Conservation (phyloP, 1,140 invertebrate species). For the Thalassaphorura encarpata region DNA sequence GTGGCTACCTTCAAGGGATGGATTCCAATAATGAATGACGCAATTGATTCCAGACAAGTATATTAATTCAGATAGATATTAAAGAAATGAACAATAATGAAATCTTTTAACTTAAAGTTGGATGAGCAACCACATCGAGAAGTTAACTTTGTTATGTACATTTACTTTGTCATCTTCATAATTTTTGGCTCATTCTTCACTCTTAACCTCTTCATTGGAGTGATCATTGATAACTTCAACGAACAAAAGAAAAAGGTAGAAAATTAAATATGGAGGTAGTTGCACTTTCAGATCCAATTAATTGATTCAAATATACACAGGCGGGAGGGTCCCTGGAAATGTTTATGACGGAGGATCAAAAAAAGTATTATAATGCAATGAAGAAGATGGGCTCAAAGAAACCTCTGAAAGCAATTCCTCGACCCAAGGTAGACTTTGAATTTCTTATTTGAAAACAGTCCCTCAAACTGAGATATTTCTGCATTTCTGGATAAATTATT, state of each 20-base stretch:
- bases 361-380: constrained; percentile 99
- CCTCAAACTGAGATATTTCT: too few relatives aligned
- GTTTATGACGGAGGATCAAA: constrained; percentile 99
- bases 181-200: constrained; percentile 97
- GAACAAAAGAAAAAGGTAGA: constrained; percentile 91
- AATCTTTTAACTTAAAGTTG: constrained; percentile 49
- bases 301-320: constrained; percentile 35
- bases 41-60: constrained; percentile 89
- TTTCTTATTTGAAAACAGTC: too few relatives aligned
- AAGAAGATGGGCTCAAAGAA: constrained; percentile 99
- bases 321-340: constrained; percentile 95
- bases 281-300: background rate
- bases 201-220: constrained; percentile 94
- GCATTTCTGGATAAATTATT: too few relatives aligned
- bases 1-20: constrained; percentile 93
- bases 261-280: background rate
- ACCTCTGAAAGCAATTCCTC: constrained; percentile 92
- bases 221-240: constrained; percentile 98
- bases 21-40: constrained; percentile 96
- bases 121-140: constrained; percentile 84
- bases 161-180: constrained; percentile 97
- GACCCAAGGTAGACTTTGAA: constrained; percentile 74
- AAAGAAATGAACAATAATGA: background rate
- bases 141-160: constrained; percentile 92
- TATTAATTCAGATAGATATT: constrained; percentile 27